Base-by-base conservation (phyloP, 2,113 vertebrate species). In the Pogonocichla stellata region DNA sequence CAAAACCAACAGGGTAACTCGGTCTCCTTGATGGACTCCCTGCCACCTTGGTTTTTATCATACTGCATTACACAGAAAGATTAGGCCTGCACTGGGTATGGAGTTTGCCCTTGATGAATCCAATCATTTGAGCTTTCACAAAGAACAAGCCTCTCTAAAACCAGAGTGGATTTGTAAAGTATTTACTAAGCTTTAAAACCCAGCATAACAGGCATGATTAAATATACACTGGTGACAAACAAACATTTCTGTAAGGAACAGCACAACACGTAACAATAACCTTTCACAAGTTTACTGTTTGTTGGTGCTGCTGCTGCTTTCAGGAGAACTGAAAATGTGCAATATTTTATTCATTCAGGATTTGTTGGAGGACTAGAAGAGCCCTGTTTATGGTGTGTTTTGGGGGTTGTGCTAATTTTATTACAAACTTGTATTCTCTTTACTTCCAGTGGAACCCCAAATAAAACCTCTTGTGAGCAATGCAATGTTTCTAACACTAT, bases 101-200 rank as follows among this genome's bases (percentile, higher is more conserved):
- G 28, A 8, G 31, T 87, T 93, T 93, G 56, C 36, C 54, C 74
- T 83, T 86, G 80, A 85, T 88, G 86, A 88, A 91, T 92, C 78
- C 43, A 90, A 36, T 90, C 19, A 50, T 85, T 96, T 85, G 75
- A 87, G 80, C 66, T 93, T 90, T 93, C 67, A 91, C 45, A 91
- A 91, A 83, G 43, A 80, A 48, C 45, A 83, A 86, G 45, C 69
- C n/a, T 87, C 48, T 90, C 93, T 95, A 84, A 88, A 91, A 75
- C 45, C 71, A 48, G 75, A 90, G 67, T 97, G 79, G 80, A 95
- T 95, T 95, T 97, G 50, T 94, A 71, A 91, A 92, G 33, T 79
- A 77, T 92, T 95, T 90, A 56, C 71, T 86, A 88, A 90, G 72
- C 85, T 92, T 90, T 92, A 92, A 94, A 96, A 83, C 94, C 57